Conservation (phyloP, 92 coral and sea anemone genomes). For the Diadumene lineata region DNA sequence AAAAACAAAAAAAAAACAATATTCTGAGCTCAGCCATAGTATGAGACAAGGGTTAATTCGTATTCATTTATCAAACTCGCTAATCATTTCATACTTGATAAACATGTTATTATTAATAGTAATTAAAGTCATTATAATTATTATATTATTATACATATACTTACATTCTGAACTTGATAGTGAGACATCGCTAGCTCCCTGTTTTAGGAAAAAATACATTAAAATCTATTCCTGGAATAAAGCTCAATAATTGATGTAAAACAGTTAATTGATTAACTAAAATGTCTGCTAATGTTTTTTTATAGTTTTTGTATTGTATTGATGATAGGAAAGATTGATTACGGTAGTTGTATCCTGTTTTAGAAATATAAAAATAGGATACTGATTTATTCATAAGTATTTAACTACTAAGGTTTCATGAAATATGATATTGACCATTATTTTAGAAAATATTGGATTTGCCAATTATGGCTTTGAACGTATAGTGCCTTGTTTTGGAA, state of each 20-base stretch:
- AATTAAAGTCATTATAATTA: too few species aligned
- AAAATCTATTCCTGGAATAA: neutral
- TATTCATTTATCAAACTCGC: too few species aligned
- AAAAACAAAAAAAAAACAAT: too few species aligned
- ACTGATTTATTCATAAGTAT: neutral
- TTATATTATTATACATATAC: slow-evolving; percentile 31
- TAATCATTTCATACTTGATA: too few species aligned
- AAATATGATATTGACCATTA: neutral
- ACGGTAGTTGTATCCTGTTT: slow-evolving; percentile 7
- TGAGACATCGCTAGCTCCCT: slow-evolving; percentile 92
- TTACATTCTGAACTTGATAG: slow-evolving; percentile 94
- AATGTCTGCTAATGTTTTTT: neutral
- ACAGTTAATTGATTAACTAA: neutral
- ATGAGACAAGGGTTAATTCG: too few species aligned
- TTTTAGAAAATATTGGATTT: neutral
- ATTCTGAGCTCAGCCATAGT: too few species aligned
- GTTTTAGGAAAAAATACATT: slow-evolving; percentile 51
- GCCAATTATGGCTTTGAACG: neutral
- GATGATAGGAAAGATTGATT: neutral
- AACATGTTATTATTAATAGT: neutral
- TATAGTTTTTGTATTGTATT: neutral
- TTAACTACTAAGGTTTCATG: neutral
- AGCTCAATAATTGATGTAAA: neutral
- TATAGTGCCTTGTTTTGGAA: neutral
- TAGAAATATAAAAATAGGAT: neutral